These are phyloP conservation scores for Phoenoteleia sp. DNA, from an alignment of 2,888 invertebrate genomes.

Conservation along the genomic window DNA sequence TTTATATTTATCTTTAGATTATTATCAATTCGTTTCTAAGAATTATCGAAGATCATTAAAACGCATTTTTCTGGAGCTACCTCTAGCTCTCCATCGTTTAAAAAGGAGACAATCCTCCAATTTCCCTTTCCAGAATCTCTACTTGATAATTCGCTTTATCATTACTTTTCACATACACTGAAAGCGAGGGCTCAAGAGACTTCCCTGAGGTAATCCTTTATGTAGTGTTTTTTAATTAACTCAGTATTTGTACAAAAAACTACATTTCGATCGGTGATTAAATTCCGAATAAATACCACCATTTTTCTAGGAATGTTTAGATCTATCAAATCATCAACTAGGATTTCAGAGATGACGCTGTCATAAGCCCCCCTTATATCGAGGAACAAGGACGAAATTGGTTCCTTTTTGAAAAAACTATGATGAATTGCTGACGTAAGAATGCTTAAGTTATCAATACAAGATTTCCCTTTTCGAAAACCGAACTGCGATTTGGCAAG, in stretches of 20 bases:
- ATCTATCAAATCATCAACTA: conserved; percentile 44
- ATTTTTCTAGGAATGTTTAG: conserved; percentile 22
- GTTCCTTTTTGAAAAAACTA: conserved; percentile 36
- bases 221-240: neutral
- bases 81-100: conserved; percentile 11
- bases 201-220: conserved; percentile 53
- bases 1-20: neutral
- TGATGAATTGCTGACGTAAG: conserved; percentile 25
- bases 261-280: conserved; percentile 13
- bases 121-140: neutral
- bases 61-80: conserved; percentile 17
- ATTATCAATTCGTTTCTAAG: neutral
- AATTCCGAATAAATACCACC: conserved; percentile 34
- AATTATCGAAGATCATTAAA: conserved; percentile 20
- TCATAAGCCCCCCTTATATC: conserved; percentile 60
- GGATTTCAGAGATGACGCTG: conserved; percentile 44
- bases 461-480: conserved; percentile 51
- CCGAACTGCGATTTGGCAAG: conserved; percentile 39
- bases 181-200: conserved; percentile 39
- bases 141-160: neutral
- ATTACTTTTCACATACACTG: neutral
- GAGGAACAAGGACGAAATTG: conserved; percentile 13
- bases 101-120: neutral
- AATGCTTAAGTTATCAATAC: conserved; percentile 24
- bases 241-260: neutral